Conservation (phyloP, 2,113 vertebrate genomes). For the Gallinago undulata region DNA sequence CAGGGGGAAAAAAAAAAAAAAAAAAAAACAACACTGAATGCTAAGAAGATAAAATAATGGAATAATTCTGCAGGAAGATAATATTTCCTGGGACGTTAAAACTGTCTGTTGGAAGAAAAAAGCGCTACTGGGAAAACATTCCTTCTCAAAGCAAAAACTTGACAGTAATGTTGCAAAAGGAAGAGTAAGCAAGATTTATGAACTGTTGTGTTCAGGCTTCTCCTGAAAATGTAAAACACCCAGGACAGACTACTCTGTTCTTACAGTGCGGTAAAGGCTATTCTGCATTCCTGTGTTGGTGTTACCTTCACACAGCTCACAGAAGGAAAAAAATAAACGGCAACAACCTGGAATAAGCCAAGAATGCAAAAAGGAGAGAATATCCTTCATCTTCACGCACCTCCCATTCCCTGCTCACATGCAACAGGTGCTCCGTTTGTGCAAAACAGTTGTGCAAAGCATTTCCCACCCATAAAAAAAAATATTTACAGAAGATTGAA, state of each 20-base stretch:
- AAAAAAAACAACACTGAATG: background rate
- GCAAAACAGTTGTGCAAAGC: background rate
- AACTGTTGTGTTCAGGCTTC: background rate
- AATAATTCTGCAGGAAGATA: slow-evolving; percentile 7
- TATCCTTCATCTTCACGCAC: background rate
- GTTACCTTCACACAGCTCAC: background rate
- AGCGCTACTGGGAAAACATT: background rate
- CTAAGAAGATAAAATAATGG: slow-evolving; percentile 6
- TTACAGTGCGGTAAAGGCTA: background rate
- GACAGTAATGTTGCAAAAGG: background rate
- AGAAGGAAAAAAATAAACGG: background rate
- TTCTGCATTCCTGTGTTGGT: background rate
- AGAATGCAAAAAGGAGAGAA: background rate
- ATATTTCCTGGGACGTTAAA: background rate
- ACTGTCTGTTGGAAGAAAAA: slow-evolving; percentile 10
- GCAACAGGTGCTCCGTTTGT: background rate
- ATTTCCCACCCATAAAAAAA: background rate
- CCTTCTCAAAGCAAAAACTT: background rate
- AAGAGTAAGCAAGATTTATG: slow-evolving; percentile 1
- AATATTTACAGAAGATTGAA: background rate
- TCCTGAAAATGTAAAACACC: background rate
- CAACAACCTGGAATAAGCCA: background rate
- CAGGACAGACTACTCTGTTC: background rate
- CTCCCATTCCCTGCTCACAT: background rate
- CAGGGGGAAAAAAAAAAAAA: background rate